phyloP scores from a whole-genome alignment of 1,140 invertebrate species.

The Brachystomella parvula region DNA sequence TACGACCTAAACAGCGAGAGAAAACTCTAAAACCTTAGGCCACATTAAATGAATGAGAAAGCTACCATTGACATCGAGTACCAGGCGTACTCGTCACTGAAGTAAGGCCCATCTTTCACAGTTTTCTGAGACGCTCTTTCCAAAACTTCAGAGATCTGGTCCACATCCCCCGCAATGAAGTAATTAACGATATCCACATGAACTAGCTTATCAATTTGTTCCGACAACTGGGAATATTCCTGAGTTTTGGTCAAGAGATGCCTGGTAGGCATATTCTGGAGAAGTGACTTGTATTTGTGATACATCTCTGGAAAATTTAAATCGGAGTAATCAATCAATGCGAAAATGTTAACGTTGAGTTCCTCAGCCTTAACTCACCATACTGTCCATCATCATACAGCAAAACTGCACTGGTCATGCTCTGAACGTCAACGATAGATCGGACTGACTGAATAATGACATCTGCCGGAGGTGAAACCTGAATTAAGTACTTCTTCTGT shows the following conservation, averaged over 20 bases:
- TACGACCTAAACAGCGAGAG: neutral
- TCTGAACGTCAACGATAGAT: slow-evolving; percentile 66
- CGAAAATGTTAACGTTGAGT: no score
- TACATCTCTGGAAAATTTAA: slow-evolving; percentile 80
- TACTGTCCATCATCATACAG: slow-evolving; percentile 77
- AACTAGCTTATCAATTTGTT: slow-evolving; percentile 60
- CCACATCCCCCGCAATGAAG: slow-evolving; percentile 51
- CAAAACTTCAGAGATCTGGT: slow-evolving; percentile 56
- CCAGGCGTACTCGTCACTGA: slow-evolving; percentile 51
- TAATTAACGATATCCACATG: slow-evolving; percentile 80
- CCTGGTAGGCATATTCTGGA: slow-evolving; percentile 76
- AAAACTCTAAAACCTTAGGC: neutral
- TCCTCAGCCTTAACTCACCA: slow-evolving; percentile 48
- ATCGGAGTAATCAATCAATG: neutral
- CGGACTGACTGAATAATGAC: slow-evolving; percentile 70
- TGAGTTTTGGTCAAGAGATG: slow-evolving; percentile 59
- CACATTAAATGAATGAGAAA: neutral
- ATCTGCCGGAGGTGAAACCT: slow-evolving; percentile 69
- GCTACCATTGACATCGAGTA: slow-evolving; percentile 54
- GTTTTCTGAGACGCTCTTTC: slow-evolving; percentile 44
- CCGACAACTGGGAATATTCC: slow-evolving; percentile 41
- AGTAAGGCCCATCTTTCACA: slow-evolving; percentile 32
- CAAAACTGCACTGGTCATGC: slow-evolving; percentile 82
- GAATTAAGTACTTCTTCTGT: slow-evolving; percentile 30
- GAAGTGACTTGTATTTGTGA: slow-evolving; percentile 80